A percentile compares a stretch with the other conserved stretches of the same genome.
phyloP scores from a whole-genome alignment of 2,113 vertebrate genomes.

The Lathamus discolor region DNA sequence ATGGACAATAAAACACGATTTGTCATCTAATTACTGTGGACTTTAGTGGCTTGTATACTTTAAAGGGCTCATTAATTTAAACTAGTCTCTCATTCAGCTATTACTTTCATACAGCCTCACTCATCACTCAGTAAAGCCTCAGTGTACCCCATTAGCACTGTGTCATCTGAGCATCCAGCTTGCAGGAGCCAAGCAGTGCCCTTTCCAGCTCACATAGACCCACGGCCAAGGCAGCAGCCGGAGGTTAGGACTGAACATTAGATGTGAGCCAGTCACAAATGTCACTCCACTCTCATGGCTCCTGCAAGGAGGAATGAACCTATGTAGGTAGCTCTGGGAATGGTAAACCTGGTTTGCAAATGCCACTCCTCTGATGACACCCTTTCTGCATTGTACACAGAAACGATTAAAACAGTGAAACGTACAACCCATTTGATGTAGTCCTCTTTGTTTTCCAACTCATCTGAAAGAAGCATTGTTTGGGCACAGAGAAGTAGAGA shows the following conservation, averaged over 20 bases:
- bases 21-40: not conserved
- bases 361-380: not conserved
- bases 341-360: not conserved
- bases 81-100: not conserved
- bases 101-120: not conserved
- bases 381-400: not conserved
- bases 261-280: not conserved
- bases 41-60: not conserved
- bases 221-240: not conserved
- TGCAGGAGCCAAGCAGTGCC: not conserved
- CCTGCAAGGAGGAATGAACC: not conserved
- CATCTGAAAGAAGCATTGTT: constrained; percentile 3
- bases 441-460: not conserved
- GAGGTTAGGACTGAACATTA: not conserved
- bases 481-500: not conserved
- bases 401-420: not conserved
- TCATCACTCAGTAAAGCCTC: not conserved
- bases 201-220: not conserved
- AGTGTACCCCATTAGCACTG: rapidly evolving
- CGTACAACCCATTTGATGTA: not conserved
- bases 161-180: not conserved
- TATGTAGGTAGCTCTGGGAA: not conserved
- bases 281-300: not conserved
- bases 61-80: constrained; percentile 6
- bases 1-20: not conserved